Conservation (phyloP, 1,140 invertebrate genomes). For the Copidosoma floridanum region DNA sequence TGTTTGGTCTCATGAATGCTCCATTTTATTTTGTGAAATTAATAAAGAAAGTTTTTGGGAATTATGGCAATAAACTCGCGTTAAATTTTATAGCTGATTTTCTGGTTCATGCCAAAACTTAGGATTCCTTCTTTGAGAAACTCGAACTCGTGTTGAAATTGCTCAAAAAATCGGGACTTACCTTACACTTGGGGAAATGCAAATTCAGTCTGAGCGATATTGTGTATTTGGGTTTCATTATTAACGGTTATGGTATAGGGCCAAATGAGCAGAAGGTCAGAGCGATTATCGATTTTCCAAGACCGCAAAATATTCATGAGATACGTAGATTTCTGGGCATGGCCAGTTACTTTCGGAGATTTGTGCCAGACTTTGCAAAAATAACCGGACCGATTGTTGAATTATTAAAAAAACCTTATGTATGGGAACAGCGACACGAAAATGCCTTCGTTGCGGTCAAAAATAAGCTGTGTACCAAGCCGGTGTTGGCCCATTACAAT, state of each 20-base stretch:
- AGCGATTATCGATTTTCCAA: conserved; percentile 41
- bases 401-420: conserved; percentile 7
- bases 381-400: conserved; percentile 33
- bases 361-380: conserved; percentile 42
- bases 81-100: conserved; percentile 35
- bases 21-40: conserved; percentile 5
- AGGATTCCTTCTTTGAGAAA: conserved; percentile 27
- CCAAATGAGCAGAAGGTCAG: conserved; percentile 44
- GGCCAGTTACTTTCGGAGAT: conserved; percentile 47
- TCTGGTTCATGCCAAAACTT: conserved; percentile 26
- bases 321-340: conserved; percentile 54
- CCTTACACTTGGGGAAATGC: conserved; percentile 6
- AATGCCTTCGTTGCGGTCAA: not conserved
- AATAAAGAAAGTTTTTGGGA: conserved; percentile 7
- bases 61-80: not conserved
- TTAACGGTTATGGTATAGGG: conserved; percentile 30
- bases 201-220: not conserved
- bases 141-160: conserved; percentile 29
- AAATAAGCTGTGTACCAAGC: not conserved
- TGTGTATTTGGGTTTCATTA: not conserved
- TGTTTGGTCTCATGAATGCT: conserved; percentile 1
- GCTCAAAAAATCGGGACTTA: conserved; percentile 33
- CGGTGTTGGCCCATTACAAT: conserved; percentile 8
- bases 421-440: not conserved
- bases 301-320: conserved; percentile 42